These are phyloP conservation scores for Psilopogon haemacephalus DNA, from an alignment of 2,113 vertebrate genomes.

Conservation along the genomic window DNA sequence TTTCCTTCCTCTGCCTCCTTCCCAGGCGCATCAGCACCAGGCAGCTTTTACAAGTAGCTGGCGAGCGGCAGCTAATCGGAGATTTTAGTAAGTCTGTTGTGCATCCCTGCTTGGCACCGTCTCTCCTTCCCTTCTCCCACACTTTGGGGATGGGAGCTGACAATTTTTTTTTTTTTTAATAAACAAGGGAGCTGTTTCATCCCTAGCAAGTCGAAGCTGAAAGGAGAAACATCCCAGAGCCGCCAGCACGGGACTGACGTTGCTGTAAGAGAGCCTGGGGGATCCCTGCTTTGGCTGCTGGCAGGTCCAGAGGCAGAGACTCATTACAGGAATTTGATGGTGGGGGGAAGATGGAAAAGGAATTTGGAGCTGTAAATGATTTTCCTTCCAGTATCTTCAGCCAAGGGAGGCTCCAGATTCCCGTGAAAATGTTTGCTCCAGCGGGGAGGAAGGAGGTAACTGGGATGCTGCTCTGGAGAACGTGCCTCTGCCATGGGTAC, in stretches of 20 bases:
- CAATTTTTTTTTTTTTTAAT: background rate
- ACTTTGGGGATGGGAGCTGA: background rate
- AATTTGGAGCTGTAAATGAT: background rate
- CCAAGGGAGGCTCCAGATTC: background rate
- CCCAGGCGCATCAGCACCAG: accelerated
- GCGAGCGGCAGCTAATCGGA: background rate
- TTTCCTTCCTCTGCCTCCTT: background rate
- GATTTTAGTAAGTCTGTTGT: background rate
- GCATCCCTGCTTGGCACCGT: background rate
- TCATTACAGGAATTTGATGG: background rate
- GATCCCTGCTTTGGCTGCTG: background rate
- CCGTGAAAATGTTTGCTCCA: accelerated
- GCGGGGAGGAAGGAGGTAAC: background rate
- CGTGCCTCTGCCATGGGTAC: accelerated
- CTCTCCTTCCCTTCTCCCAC: background rate
- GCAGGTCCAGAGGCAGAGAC: background rate
- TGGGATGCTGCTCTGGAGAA: background rate
- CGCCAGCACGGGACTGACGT: background rate
- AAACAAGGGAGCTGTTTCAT: background rate
- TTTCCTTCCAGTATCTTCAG: background rate
- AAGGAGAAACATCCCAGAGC: background rate
- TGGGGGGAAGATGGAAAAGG: background rate
- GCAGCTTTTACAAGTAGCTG: background rate
- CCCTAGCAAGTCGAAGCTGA: background rate
- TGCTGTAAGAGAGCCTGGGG: background rate